These are phyloP conservation scores for Falcaria lacertinaria DNA, from an alignment of 2,888 invertebrate genomes.

Conservation along the genomic window DNA sequence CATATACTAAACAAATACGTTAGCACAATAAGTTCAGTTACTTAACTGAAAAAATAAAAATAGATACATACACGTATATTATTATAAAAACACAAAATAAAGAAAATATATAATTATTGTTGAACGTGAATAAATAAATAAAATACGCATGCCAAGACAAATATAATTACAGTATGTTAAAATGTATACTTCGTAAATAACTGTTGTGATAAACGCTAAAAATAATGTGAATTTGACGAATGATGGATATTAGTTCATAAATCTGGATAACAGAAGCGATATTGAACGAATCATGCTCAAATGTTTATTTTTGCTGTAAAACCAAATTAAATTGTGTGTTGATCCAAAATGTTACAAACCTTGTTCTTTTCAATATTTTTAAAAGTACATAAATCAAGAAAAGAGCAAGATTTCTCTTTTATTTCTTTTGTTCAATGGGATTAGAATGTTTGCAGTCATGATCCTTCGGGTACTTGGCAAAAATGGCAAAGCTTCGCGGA, in stretches of 20 bases:
- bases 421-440: slow-evolving; percentile 14
- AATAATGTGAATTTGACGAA: slow-evolving; percentile 39
- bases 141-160: slow-evolving; percentile 62
- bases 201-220: slow-evolving; percentile 31
- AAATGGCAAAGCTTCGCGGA: slow-evolving; percentile 60
- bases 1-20: too few relatives aligned
- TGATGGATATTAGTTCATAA: slow-evolving; percentile 37
- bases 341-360: neutral
- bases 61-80: too few relatives aligned
- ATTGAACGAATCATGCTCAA: slow-evolving; percentile 40
- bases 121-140: slow-evolving; percentile 32
- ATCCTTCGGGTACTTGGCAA: slow-evolving; percentile 31
- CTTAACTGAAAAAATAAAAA: slow-evolving; percentile 24
- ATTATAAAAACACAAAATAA: slow-evolving; percentile 21
- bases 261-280: slow-evolving; percentile 39
- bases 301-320: slow-evolving; percentile 1
- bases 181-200: slow-evolving; percentile 23
- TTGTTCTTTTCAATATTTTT: neutral
- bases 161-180: slow-evolving; percentile 51
- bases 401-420: neutral
- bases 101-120: slow-evolving; percentile 15
- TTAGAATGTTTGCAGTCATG: slow-evolving; percentile 14
- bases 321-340: neutral
- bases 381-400: neutral
- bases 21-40: too few relatives aligned